Conservation (phyloP, 2,888 invertebrate genomes). For the Laothoe populi region DNA sequence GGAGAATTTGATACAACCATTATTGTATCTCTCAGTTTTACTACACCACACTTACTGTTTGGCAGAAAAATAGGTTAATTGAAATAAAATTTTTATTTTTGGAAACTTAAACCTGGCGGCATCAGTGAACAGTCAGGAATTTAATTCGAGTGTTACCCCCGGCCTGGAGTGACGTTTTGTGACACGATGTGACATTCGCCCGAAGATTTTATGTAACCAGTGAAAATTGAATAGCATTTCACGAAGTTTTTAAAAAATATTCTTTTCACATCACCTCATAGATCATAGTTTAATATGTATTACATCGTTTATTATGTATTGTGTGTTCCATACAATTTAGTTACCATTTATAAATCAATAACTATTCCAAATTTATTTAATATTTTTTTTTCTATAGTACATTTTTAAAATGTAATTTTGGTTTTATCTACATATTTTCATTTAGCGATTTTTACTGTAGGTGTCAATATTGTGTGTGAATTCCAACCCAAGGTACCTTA, state of each 20-base stretch:
- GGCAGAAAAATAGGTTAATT: no score
- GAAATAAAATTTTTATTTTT: not conserved
- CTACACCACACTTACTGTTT: not conserved
- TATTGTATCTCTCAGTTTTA: not conserved
- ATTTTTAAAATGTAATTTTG: no score
- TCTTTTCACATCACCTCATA: not conserved
- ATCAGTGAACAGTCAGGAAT: conserved; percentile 68
- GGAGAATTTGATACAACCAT: conserved; percentile 22
- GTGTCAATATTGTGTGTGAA: no score
- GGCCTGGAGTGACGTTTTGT: conserved; percentile 67
- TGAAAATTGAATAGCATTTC: conserved; percentile 43
- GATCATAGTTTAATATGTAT: no score
- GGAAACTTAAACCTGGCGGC: conserved; percentile 37
- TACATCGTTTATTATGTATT: no score
- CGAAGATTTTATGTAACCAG: conserved; percentile 59
- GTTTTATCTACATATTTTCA: no score
- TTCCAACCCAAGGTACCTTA: no score
- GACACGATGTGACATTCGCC: conserved; percentile 62
- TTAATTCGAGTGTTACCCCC: conserved; percentile 75
- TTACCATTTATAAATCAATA: no score
- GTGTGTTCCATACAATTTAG: no score
- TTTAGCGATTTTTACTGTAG: no score
- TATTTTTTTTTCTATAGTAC: no score
- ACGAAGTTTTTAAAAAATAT: not conserved
- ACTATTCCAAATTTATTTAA: no score